phyloP scores from a whole-genome alignment of 2,888 invertebrate species.

The Uloborus plumipes region DNA sequence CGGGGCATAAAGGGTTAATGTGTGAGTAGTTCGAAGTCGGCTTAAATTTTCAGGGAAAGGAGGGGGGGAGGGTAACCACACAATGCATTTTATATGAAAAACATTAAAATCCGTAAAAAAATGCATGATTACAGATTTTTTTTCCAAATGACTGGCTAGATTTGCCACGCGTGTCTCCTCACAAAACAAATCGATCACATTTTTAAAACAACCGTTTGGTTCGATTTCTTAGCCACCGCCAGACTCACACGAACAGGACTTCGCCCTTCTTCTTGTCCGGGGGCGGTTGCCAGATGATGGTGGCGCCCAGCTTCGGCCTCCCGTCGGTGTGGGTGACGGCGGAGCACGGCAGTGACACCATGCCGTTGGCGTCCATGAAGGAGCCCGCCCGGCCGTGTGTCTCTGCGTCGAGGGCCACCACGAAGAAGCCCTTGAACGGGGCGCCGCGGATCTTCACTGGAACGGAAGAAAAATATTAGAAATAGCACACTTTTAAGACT shows the following conservation, averaged over 20 bases:
- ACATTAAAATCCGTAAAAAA: too few relatives aligned
- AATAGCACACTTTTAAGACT: too few relatives aligned
- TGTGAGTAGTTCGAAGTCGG: too few relatives aligned
- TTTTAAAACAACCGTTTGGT: too few relatives aligned
- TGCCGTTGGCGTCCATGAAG: slow-evolving; percentile 61
- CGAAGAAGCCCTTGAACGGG: slow-evolving; percentile 66
- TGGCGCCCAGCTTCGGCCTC: slow-evolving; percentile 61
- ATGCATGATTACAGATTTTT: too few relatives aligned
- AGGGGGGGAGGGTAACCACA: too few relatives aligned
- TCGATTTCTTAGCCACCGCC: neutral
- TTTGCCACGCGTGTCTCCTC: too few relatives aligned
- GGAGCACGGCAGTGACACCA: slow-evolving; percentile 62
- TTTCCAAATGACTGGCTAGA: too few relatives aligned
- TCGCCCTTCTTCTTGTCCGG: slow-evolving; percentile 55
- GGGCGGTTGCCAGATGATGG: slow-evolving; percentile 65
- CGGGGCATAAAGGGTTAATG: too few relatives aligned
- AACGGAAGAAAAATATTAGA: neutral
- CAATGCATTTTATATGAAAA: too few relatives aligned
- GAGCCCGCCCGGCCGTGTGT: slow-evolving; percentile 63
- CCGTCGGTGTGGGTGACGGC: slow-evolving; percentile 65
- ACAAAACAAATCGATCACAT: too few relatives aligned
- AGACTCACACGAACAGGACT: slow-evolving; percentile 64
- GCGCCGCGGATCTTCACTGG: slow-evolving; percentile 65
- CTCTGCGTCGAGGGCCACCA: slow-evolving; percentile 64
- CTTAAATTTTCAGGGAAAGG: too few relatives aligned